Conservation (phyloP, 2,888 invertebrate species). For the Oscheius onirici region DNA sequence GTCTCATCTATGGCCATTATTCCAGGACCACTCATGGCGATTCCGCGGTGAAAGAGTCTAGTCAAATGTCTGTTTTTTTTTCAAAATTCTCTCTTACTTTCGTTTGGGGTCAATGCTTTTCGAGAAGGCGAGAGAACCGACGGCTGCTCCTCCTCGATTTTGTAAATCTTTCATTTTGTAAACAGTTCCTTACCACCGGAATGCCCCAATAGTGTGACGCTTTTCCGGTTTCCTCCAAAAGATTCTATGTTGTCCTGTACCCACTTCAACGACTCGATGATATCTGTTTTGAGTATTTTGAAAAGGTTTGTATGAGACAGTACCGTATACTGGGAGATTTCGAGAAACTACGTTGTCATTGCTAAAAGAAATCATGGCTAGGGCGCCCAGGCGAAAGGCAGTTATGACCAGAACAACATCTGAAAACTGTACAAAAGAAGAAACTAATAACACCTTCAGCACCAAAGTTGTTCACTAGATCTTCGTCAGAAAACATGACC, state of each 20-base stretch:
- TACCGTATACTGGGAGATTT: constrained; percentile 56
- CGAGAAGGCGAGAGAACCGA: constrained; percentile 15
- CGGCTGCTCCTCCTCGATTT: constrained; percentile 22
- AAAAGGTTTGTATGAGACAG: too few relatives aligned
- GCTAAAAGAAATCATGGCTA: constrained; percentile 55
- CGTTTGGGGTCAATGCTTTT: constrained; percentile 29
- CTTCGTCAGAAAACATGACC: constrained; percentile 61
- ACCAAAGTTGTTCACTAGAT: constrained; percentile 42
- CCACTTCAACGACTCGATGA: constrained; percentile 20
- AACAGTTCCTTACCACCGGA: too few relatives aligned
- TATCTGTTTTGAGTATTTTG: too few relatives aligned
- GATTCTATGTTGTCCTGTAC: constrained; percentile 27
- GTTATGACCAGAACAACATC: constrained; percentile 55
- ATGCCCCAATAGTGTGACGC: constrained; percentile 31
- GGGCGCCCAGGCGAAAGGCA: constrained; percentile 56
- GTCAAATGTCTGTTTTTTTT: not conserved
- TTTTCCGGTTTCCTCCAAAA: constrained; percentile 27
- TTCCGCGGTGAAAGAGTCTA: constrained; percentile 24
- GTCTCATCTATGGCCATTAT: not conserved
- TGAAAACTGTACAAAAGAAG: not conserved
- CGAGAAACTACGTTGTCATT: constrained; percentile 37
- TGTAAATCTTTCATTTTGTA: too few relatives aligned
- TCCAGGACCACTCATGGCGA: constrained; percentile 20
- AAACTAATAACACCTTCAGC: constrained; percentile 32
- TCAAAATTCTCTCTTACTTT: constrained; percentile 8